Conservation (phyloP, 2,113 vertebrate genomes). For the Alethe castanea region DNA sequence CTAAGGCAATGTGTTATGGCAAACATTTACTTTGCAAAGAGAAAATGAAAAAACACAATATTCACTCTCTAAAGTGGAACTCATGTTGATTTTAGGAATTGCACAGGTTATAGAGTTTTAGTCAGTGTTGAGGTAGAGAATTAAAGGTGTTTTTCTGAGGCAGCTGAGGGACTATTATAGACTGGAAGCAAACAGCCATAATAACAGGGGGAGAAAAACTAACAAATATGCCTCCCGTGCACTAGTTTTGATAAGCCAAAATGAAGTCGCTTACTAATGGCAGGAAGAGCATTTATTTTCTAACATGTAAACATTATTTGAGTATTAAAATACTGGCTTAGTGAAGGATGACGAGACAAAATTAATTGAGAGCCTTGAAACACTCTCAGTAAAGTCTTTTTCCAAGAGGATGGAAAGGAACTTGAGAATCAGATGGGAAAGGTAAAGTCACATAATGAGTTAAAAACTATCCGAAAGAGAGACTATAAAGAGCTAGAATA, state of each 20-base stretch:
- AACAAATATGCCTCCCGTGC: not conserved
- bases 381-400: not conserved
- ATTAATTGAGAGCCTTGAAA: not conserved
- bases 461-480: slow-evolving; percentile 32
- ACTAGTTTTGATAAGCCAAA: not conserved
- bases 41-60: not conserved
- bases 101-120: not conserved
- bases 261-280: not conserved
- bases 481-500: not conserved
- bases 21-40: slow-evolving; percentile 4
- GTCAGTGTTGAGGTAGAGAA: not conserved
- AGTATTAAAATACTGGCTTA: not conserved
- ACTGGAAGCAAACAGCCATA: not conserved
- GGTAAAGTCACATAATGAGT: slow-evolving; percentile 5
- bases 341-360: not conserved
- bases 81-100: not conserved
- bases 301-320: not conserved
- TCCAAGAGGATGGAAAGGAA: not conserved
- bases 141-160: not conserved
- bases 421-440: not conserved
- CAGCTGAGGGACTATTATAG: not conserved
- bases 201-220: not conserved
- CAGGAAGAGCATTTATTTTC: not conserved
- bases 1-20: not conserved
- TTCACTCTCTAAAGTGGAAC: not conserved